Evolutionary conservation across 2,797 vertebrate species (phyloP), one percentile per base, ranked within the genome.

Genomic region (Erpetoichthys calabaricus): DNA sequence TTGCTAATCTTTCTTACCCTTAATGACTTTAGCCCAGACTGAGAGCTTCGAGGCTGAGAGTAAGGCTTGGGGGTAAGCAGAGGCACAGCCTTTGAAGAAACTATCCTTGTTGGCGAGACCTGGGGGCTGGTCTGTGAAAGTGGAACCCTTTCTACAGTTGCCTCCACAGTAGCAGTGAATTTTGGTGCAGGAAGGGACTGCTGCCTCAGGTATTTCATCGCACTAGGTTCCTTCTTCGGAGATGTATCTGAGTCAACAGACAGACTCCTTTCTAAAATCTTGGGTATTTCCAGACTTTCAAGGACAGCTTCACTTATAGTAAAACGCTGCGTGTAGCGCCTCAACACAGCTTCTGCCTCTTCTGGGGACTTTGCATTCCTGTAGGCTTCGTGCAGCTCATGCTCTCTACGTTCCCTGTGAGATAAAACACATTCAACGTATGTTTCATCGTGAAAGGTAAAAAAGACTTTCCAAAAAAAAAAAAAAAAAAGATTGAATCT

Each of bases 221-320:
- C 88, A 69, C 80, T 89, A 7, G 85, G 70, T 66, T 90, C 88
- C 0, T 59, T 64, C 52, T 65, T 73, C 3, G 78, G 72, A 41
- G 75, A 75, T 7, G 58, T 61, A 57, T 77, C 65, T 44, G 84
- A 80, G 72, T 96, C 92, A 3, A 86, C 82, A 1, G 95, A 97
- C 66, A 92, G 68, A 73, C 94, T 97, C 78, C 91, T 88, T 71
- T 97, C 94, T 71, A 98, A 77, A 41, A 94, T 83, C 79, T 89
- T 90, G 75, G 95, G 94, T 75, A 98, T 87, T 79, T 94, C 89
- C 65, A 98, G 72, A 63, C 86, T 87, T 60, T 97, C 93, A 1
- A 97, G 82, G 53, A 97, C 83, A 1, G 91, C 69, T 70, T 99
- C 95, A 2, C 94, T 98, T 82, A 99, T 92, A 71, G 92, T 94